A percentile compares a stretch with the other conserved stretches of the same genome.
Conservation (phyloP, 2,888 invertebrate genomes). For the Drosophila merina region DNA sequence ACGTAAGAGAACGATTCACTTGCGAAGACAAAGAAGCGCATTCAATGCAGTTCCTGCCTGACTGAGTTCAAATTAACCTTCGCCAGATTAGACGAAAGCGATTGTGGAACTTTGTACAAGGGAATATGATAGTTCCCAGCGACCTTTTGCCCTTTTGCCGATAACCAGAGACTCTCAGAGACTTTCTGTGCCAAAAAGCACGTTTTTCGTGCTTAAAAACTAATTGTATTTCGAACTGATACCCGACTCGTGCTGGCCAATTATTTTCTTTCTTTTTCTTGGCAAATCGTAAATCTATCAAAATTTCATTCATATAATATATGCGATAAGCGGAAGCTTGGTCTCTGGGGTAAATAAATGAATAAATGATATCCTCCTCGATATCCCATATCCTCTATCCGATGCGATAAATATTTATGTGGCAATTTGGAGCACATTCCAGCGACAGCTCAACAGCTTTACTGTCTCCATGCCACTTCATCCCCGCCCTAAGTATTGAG, state of each 20-base stretch:
- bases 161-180: too few species aligned
- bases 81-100: slow-evolving; percentile 56
- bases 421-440: slow-evolving; percentile 59
- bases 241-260: slow-evolving; percentile 14
- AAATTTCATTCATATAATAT: slow-evolving; percentile 41
- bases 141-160: slow-evolving; percentile 3
- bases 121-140: not conserved
- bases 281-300: slow-evolving; percentile 43
- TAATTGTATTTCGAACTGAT: slow-evolving; percentile 14
- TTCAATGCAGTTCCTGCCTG: slow-evolving; percentile 30
- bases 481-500: slow-evolving; percentile 21
- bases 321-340: slow-evolving; percentile 34
- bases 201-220: not conserved
- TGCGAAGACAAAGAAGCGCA: slow-evolving; percentile 25
- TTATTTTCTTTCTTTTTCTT: slow-evolving; percentile 29
- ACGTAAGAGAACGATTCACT: not conserved
- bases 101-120: slow-evolving; percentile 5
- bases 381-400: not conserved
- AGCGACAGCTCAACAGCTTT: slow-evolving; percentile 36
- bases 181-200: slow-evolving; percentile 45
- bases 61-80: slow-evolving; percentile 66
- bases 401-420: slow-evolving; percentile 64
- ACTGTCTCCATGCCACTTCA: slow-evolving; percentile 4
- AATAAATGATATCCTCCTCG: slow-evolving; percentile 37
- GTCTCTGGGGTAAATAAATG: slow-evolving; percentile 41